These are phyloP conservation scores for Callyntrura guangdongensis DNA, from an alignment of 2,888 invertebrate genomes.

Conservation along the genomic window DNA sequence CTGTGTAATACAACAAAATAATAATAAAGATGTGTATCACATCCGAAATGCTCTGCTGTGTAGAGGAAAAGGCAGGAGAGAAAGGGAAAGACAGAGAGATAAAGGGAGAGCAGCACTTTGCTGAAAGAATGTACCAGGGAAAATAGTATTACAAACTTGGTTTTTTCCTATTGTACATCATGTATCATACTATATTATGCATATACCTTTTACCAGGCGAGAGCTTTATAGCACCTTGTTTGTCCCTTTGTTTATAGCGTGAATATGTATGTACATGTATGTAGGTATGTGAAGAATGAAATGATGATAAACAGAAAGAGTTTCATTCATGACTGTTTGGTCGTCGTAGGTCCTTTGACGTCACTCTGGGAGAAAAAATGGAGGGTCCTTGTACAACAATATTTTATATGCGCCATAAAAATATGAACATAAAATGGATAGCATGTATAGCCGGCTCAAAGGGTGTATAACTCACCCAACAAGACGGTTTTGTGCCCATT, in stretches of 20 bases:
- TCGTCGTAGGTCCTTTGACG: slow-evolving; percentile 62
- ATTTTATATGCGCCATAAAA: slow-evolving; percentile 65
- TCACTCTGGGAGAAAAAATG: slow-evolving; percentile 53
- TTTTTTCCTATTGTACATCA: not conserved
- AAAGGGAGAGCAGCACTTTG: slow-evolving; percentile 32
- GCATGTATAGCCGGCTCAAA: not conserved
- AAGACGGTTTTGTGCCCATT: not conserved
- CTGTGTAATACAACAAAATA: slow-evolving; percentile 43
- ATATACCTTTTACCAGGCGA: not conserved
- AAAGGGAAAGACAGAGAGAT: not conserved
- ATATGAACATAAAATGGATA: slow-evolving; percentile 40
- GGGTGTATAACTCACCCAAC: too few relatives aligned
- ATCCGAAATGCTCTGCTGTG: slow-evolving; percentile 24
- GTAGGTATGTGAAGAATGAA: slow-evolving; percentile 15
- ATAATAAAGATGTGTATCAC: slow-evolving; percentile 65
- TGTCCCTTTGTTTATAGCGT: not conserved
- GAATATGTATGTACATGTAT: slow-evolving; percentile 15
- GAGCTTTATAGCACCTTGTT: not conserved
- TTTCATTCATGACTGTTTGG: slow-evolving; percentile 62
- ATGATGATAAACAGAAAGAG: slow-evolving; percentile 56
- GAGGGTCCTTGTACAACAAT: slow-evolving; percentile 63
- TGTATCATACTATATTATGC: not conserved
- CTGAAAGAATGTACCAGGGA: slow-evolving; percentile 32
- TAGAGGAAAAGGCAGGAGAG: not conserved
- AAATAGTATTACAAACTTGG: slow-evolving; percentile 14